Evolutionary conservation across 30 jellyfish, hydroid and myxozoan genomes (phyloP).

Genomic region (Aurelia sp.): DNA sequence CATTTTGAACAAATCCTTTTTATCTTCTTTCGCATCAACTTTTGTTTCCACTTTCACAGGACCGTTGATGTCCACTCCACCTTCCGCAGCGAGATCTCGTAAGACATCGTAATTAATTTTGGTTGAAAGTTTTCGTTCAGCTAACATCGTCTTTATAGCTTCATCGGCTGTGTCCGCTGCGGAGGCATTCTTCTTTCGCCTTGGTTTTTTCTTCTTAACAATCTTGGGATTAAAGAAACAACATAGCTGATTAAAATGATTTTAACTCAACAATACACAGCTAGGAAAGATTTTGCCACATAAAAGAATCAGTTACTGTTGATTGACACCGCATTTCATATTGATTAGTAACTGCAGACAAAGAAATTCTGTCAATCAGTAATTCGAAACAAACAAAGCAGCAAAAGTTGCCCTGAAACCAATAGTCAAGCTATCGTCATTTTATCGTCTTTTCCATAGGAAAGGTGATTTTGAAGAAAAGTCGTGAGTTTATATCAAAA

Average conservation of each 20-base stretch:
- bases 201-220: conserved; percentile 52
- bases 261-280: background rate
- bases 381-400: too few species aligned
- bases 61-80: conserved; percentile 29
- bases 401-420: too few species aligned
- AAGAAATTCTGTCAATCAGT: too few species aligned
- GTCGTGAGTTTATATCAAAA: too few species aligned
- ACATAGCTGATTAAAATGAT: background rate
- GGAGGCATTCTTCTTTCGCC: conserved; percentile 60
- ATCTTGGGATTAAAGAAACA: background rate
- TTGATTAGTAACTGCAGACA: too few species aligned
- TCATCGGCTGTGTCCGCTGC: conserved; percentile 95
- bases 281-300: background rate
- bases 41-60: conserved; percentile 57
- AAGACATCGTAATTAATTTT: conserved; percentile 93
- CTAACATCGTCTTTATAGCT: conserved; percentile 89
- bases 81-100: conserved; percentile 86
- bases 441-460: too few species aligned
- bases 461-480: too few species aligned
- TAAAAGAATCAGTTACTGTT: background rate
- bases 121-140: conserved; percentile 85
- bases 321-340: too few species aligned
- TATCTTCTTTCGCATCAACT: conserved; percentile 27
- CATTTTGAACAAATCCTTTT: background rate
- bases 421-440: too few species aligned